Percentiles rank a stretch among this genome's conserved stretches.
Conservation (phyloP, 2,797 vertebrate species). For the Rhinophrynus dorsalis region DNA sequence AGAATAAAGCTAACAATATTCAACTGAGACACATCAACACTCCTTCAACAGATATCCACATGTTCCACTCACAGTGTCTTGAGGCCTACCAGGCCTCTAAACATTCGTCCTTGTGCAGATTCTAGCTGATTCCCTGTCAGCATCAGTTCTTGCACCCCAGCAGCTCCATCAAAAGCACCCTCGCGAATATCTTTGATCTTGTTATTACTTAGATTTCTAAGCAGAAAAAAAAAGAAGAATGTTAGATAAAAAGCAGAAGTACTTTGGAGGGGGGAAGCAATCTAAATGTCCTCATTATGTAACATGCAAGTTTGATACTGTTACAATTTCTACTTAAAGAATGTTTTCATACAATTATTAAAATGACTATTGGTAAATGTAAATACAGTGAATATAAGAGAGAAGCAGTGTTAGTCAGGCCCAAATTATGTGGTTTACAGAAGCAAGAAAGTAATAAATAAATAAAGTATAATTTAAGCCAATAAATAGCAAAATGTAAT, state of each 20-base stretch:
- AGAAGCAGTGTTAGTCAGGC: too few relatives aligned
- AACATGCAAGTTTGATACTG: too few relatives aligned
- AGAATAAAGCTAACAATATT: slow-evolving; percentile 11
- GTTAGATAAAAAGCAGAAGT: background rate
- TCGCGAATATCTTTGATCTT: slow-evolving; percentile 97
- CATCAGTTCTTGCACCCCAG: slow-evolving; percentile 90
- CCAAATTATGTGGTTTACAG: too few relatives aligned
- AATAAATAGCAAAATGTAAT: too few relatives aligned
- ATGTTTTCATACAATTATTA: too few relatives aligned
- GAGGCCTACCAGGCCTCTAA: slow-evolving; percentile 88
- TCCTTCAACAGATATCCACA: slow-evolving; percentile 10
- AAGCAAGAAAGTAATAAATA: too few relatives aligned
- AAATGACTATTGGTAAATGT: too few relatives aligned
- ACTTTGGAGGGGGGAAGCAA: too few relatives aligned
- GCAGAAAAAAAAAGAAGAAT: background rate
- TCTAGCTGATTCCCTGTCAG: slow-evolving; percentile 93
- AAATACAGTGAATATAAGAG: too few relatives aligned
- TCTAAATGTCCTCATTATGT: too few relatives aligned
- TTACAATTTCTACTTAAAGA: too few relatives aligned
- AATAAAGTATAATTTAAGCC: too few relatives aligned
- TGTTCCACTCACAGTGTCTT: slow-evolving; percentile 87
- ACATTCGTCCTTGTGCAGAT: slow-evolving; percentile 86
- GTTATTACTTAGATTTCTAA: slow-evolving; percentile 95
- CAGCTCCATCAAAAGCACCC: slow-evolving; percentile 90
- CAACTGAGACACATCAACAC: slow-evolving; percentile 9